Conservation (phyloP, 2,888 invertebrate genomes). For the Metallyticus violacea region DNA sequence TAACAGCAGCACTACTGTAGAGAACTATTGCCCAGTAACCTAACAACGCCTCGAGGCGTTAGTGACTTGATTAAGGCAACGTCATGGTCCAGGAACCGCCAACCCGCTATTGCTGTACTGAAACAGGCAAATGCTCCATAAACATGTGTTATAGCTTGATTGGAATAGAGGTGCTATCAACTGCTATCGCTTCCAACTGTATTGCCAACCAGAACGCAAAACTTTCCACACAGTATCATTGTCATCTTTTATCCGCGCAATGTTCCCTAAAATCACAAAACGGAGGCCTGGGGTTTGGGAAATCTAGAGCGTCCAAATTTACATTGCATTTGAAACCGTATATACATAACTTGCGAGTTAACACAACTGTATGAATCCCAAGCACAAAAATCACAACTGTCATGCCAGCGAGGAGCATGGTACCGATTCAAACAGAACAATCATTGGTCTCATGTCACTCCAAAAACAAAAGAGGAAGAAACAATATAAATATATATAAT, state of each 20-base stretch:
- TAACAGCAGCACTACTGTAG: background rate
- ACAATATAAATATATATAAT: background rate
- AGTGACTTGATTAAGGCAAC: background rate
- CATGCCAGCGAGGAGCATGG: background rate
- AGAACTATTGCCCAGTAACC: background rate
- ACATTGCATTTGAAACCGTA: background rate
- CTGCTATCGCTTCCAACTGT: too few relatives aligned
- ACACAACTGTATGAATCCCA: background rate
- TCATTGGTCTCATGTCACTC: background rate
- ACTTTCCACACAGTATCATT: background rate
- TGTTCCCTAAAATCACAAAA: background rate
- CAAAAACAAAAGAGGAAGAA: background rate
- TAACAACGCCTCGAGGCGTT: background rate
- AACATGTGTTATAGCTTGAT: background rate
- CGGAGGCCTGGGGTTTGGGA: background rate
- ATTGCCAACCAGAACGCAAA: background rate
- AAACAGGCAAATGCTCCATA: background rate
- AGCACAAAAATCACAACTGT: background rate
- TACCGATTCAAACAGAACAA: background rate
- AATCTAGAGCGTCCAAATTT: background rate
- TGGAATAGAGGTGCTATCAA: background rate
- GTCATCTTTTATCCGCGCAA: background rate
- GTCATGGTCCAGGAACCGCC: background rate
- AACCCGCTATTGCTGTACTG: background rate
- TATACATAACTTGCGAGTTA: background rate